Base-by-base conservation (phyloP, 2,888 invertebrate species). In the Fissipunctia ypsillon region DNA sequence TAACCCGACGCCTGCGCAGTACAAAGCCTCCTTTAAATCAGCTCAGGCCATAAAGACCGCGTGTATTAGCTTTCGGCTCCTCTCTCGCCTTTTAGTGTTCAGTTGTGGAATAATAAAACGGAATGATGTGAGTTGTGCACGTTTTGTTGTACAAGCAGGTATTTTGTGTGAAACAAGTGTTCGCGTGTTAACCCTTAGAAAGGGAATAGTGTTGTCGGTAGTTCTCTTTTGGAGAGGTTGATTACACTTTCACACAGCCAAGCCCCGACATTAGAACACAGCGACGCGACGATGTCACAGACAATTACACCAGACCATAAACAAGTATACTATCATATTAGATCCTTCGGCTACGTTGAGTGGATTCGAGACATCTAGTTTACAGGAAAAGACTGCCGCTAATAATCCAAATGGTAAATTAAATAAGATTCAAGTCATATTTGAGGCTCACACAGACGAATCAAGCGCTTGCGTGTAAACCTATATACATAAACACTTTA, bases 21-120 rank as follows among this genome's bases (percentile, higher is more conserved):
- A 81, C 89, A 90, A 91, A 90, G 90, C 80, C 77, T 81, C 85
- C 78, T 88, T 89, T 81, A 86, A 86, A 86, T 80, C 76, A 81
- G 86, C 87, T 76, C 80, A 77, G 69, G 72, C 76, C 76, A 79
- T 82, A 83, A 85, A 83, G 81, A 80, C 85, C 72, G 76, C 56
- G 70, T 82, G 90, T 87, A 88, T 90, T 90, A 85, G 87, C 88
- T 88, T 91, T 83, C 82, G 75, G 79, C 64, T 78, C 57, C 72
- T 73, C 72, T 78, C 78, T 77, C 85, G 85, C 75, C 85, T 85
- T 82, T 69, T 84, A 84, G 70, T 83, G 80, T 82, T 83, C 65
- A 73, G 80, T 83, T 78, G 77, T 81, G 74, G 65, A 69, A 81
- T 81, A 81, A 81, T 80, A 84, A 81, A 79, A 80, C 64, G 66